These are phyloP conservation scores for Aethes cnicana DNA, from an alignment of 2,888 invertebrate species.

Conservation along the genomic window DNA sequence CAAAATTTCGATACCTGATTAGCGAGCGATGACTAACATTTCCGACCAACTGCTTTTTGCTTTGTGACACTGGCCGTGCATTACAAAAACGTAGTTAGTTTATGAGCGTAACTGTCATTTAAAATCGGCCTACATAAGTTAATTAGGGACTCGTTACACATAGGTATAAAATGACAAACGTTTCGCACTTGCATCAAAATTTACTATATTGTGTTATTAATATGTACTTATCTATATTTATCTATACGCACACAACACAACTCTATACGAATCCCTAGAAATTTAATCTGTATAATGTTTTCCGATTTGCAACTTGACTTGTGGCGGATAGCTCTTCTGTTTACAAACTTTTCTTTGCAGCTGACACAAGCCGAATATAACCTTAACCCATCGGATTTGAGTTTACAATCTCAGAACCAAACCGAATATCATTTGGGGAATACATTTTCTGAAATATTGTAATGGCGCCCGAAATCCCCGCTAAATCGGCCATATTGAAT, in stretches of 20 bases:
- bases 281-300: constrained; percentile 73
- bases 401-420: constrained; percentile 12
- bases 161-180: no score
- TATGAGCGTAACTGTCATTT: no score
- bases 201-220: no score
- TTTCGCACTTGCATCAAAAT: no score
- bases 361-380: constrained; percentile 33
- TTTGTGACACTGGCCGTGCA: no score
- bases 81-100: no score
- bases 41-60: no score
- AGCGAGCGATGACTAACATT: no score
- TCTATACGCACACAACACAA: no score
- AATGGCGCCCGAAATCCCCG: constrained; percentile 60
- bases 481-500: constrained; percentile 66
- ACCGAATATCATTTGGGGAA: constrained; percentile 36
- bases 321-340: constrained; percentile 53
- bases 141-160: background rate
- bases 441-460: constrained; percentile 57
- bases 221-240: no score
- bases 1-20: no score
- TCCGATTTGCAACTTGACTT: constrained; percentile 68
- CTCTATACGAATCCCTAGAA: constrained; percentile 48
- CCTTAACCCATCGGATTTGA: constrained; percentile 30
- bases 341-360: constrained; percentile 36
- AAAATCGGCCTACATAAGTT: no score